Evolutionary conservation across 2,113 vertebrate genomes (phyloP).

Genomic region (Sinocyclocheilus maitianheensis): DNA sequence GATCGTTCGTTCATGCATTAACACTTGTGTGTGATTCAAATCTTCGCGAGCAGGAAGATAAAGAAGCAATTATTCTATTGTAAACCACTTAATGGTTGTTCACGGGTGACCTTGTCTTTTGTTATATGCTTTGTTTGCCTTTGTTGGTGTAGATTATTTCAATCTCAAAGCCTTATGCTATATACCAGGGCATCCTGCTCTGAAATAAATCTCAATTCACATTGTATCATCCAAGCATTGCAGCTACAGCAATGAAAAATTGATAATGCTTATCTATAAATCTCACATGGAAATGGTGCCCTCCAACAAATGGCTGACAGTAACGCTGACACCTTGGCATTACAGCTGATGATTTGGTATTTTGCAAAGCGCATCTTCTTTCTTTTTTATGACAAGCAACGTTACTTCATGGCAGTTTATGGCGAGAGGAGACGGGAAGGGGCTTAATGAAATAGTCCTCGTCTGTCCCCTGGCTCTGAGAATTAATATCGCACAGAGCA

Average conservation of each 20-base stretch:
- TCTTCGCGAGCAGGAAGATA: background rate
- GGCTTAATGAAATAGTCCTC: slow-evolving; percentile 67
- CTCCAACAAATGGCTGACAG: slow-evolving; percentile 75
- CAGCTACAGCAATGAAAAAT: slow-evolving; percentile 78
- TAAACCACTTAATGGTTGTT: slow-evolving; percentile 56
- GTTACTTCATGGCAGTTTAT: slow-evolving; percentile 73
- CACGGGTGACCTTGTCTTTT: slow-evolving; percentile 59
- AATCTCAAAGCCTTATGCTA: slow-evolving; percentile 63
- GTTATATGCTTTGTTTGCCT: slow-evolving; percentile 64
- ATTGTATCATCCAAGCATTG: slow-evolving; percentile 69
- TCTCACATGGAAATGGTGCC: slow-evolving; percentile 78
- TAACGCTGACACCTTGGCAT: slow-evolving; percentile 76
- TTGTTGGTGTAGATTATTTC: slow-evolving; percentile 69
- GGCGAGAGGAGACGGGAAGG: slow-evolving; percentile 68
- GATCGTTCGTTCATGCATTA: slow-evolving; percentile 14
- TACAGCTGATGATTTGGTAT: slow-evolving; percentile 77
- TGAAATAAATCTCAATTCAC: slow-evolving; percentile 70
- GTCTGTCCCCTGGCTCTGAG: slow-evolving; percentile 57
- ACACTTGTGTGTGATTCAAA: slow-evolving; percentile 22
- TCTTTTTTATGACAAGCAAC: slow-evolving; percentile 66
- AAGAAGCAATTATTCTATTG: slow-evolving; percentile 31
- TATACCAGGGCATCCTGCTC: slow-evolving; percentile 49
- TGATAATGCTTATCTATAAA: slow-evolving; percentile 78
- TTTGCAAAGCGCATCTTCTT: slow-evolving; percentile 70
- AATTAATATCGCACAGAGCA: slow-evolving; percentile 56